A percentile compares a stretch with the other conserved stretches of the same genome.
These are phyloP conservation scores for Epinotia bilunana DNA, from an alignment of 2,888 invertebrate genomes.

Conservation along the genomic window DNA sequence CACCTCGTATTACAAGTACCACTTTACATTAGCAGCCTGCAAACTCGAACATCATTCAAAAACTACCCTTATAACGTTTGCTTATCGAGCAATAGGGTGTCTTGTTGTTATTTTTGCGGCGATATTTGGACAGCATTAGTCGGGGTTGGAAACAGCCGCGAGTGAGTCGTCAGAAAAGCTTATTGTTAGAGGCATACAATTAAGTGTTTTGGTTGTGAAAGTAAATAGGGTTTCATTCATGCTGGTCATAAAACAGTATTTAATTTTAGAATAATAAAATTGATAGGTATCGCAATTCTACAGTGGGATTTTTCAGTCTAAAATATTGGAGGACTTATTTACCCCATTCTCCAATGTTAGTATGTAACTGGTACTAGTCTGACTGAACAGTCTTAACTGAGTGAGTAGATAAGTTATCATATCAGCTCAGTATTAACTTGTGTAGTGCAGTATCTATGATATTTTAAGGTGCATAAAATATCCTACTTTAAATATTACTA, in stretches of 20 bases:
- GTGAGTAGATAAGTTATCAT: too few relatives aligned
- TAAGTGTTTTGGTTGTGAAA: constrained; percentile 17
- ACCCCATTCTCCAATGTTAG: too few relatives aligned
- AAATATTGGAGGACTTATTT: too few relatives aligned
- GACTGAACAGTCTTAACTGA: too few relatives aligned
- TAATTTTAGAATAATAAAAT: too few relatives aligned
- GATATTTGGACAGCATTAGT: constrained; percentile 40
- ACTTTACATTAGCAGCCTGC: constrained; percentile 3
- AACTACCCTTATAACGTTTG: not conserved
- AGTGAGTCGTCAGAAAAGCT: constrained; percentile 22
- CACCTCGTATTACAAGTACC: constrained; percentile 58
- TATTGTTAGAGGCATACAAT: constrained; percentile 5
- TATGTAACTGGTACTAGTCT: too few relatives aligned
- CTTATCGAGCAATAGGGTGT: not conserved
- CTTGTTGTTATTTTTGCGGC: not conserved
- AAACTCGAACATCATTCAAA: not conserved
- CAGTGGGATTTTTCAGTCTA: too few relatives aligned
- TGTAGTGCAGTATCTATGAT: too few relatives aligned
- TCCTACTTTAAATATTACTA: too few relatives aligned
- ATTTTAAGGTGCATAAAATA: too few relatives aligned
- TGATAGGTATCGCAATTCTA: too few relatives aligned
- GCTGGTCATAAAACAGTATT: not conserved
- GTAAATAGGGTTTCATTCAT: not conserved
- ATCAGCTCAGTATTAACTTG: too few relatives aligned
- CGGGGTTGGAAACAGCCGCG: constrained; percentile 22